These are phyloP conservation scores for Menura novaehollandiae DNA, from an alignment of 2,113 vertebrate species.

Conservation along the genomic window DNA sequence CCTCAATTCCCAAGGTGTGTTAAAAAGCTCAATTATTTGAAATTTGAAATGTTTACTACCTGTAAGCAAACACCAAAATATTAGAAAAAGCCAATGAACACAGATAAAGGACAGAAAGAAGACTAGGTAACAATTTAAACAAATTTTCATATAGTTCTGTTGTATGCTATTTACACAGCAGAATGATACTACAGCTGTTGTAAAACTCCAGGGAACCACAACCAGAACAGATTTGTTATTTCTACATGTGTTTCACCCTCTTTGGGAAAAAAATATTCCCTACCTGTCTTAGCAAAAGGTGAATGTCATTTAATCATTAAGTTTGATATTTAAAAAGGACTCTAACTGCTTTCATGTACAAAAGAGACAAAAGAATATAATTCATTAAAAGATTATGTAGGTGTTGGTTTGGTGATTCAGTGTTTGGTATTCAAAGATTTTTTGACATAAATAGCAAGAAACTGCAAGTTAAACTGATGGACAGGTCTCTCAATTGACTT, in stretches of 20 bases:
- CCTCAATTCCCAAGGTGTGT: not conserved
- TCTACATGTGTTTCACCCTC: not conserved
- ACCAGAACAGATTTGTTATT: not conserved
- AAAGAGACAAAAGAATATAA: constrained; percentile 4
- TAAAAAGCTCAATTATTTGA: not conserved
- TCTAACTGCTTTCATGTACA: not conserved
- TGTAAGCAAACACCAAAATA: not conserved
- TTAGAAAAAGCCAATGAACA: not conserved
- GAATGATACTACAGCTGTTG: not conserved
- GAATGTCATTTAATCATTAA: constrained; percentile 12
- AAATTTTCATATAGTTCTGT: not conserved
- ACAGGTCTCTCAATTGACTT: not conserved
- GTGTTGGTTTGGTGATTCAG: not conserved
- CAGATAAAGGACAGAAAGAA: not conserved
- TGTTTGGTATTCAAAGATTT: not conserved
- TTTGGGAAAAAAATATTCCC: not conserved
- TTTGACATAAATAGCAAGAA: constrained; percentile 1
- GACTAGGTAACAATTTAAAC: not conserved
- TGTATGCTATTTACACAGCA: not conserved
- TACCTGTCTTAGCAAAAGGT: not conserved
- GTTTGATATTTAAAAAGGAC: not conserved
- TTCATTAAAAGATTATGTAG: not conserved
- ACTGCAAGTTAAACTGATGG: not conserved
- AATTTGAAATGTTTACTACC: not conserved
- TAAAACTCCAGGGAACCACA: not conserved